Conservation (phyloP, 2,113 vertebrate genomes). For the Vireo altiloquus region DNA sequence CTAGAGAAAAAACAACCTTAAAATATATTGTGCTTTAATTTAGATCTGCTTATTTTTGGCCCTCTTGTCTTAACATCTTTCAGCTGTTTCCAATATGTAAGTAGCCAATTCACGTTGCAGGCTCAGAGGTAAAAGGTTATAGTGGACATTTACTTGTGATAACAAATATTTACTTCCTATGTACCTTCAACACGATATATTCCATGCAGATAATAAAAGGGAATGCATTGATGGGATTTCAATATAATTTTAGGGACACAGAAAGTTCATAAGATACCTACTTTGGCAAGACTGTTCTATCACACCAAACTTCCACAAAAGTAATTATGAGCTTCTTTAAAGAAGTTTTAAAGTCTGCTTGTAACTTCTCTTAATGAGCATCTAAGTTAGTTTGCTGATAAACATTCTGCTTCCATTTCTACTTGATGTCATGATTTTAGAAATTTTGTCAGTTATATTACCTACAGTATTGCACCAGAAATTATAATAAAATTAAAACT, state of each 20-base stretch:
- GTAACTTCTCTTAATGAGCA: not conserved
- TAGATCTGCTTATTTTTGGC: not conserved
- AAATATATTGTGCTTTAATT: not conserved
- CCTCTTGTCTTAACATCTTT: not conserved
- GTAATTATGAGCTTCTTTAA: not conserved
- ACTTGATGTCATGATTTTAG: not conserved
- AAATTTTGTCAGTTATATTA: not conserved
- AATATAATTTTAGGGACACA: not conserved
- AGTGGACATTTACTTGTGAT: not conserved
- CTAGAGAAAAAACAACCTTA: not conserved
- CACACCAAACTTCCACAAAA: not conserved
- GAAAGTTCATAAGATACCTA: not conserved
- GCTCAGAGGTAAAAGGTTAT: not conserved
- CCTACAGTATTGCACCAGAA: not conserved
- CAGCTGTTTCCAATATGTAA: not conserved
- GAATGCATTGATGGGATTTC: not conserved
- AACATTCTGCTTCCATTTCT: not conserved
- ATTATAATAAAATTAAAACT: not conserved
- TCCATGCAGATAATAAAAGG: not conserved
- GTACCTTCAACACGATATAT: not conserved
- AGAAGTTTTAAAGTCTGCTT: not conserved
- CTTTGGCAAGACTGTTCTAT: not conserved
- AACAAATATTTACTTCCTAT: not conserved
- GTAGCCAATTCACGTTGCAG: not conserved
- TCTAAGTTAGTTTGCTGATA: not conserved